Base-by-base conservation (phyloP, 2,888 invertebrate genomes). In the Sussaba pulchella region DNA sequence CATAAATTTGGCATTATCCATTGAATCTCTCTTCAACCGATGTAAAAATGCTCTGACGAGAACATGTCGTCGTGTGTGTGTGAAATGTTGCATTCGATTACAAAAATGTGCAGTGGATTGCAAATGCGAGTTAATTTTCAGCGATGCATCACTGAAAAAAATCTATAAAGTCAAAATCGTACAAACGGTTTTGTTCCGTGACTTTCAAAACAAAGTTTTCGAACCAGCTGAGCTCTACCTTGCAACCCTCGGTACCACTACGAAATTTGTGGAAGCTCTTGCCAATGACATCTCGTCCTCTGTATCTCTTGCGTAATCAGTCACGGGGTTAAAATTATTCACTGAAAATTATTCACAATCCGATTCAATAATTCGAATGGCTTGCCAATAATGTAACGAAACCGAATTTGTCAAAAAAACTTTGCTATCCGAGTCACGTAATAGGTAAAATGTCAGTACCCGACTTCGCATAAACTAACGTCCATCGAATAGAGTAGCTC, bases 1-100 rank as follows among this genome's bases (percentile, higher is more conserved):
- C 21, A 41, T 21, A 39, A 21, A 61, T 36, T 54, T 41, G 19
- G 39, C 5, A 8, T 61, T 61, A 61, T 41, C 39, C 19, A 19
- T 61, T 61, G 1, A 19, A 61, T 12, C 21, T 26, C 31, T 3
- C 31, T 9, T 9, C 24, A 26, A 3, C 24, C 24, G 21, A 24
- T 26, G 21, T 21, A 24, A 21, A 52, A 24, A 52, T 52, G 24
- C 52, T 24, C 24, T 52, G 12, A 24, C 21, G 19, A 2, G 21
- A 24, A 12, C 1, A 26, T 54, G 14, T n/a, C 6, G 17, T 36
- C 31, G 31, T 17, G 1, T 31, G 26, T 57, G 2, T 12, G 14
- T 31, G 8, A 14, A 31, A 36, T 14, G 1, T 17, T 31, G n/a
- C 5, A 24, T 52, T 24, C 24, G 1, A n/a, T 31, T 31, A 6